phyloP scores from a whole-genome alignment of 2,888 invertebrate species.

The Arenicola marina region DNA sequence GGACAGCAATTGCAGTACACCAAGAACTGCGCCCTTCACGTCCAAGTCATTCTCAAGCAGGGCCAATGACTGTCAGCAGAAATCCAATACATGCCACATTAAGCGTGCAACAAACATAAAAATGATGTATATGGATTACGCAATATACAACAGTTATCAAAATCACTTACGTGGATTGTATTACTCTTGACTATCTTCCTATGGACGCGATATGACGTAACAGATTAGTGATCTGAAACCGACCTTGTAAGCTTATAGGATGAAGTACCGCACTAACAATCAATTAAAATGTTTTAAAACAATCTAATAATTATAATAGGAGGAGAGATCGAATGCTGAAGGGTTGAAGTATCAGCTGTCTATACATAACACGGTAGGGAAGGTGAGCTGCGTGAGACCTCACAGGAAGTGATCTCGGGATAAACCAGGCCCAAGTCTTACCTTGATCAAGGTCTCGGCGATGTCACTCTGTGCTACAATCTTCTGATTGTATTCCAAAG shows the following conservation, averaged over 20 bases:
- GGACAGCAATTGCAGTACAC: slow-evolving; percentile 57
- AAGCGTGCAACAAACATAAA: no score
- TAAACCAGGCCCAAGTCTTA: no score
- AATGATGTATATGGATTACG: no score
- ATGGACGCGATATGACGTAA: no score
- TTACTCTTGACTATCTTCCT: background rate
- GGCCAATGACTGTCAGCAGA: slow-evolving; percentile 55
- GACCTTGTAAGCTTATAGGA: no score
- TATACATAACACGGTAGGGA: background rate
- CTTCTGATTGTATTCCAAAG: slow-evolving; percentile 45
- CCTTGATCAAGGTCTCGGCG: slow-evolving; percentile 59
- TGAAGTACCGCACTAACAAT: slow-evolving; percentile 39
- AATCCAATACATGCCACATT: no score
- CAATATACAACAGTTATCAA: background rate
- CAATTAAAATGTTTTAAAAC: background rate
- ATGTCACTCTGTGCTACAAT: slow-evolving; percentile 59
- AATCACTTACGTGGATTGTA: background rate
- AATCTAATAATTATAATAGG: background rate
- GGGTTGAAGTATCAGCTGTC: background rate
- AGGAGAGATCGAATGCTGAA: background rate
- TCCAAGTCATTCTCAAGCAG: slow-evolving; percentile 52
- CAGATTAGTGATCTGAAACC: no score
- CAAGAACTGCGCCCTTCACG: slow-evolving; percentile 51
- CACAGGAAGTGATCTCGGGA: no score
- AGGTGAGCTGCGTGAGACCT: no score